Evolutionary conservation across 2,888 invertebrate species (phyloP).

Genomic region (Nomada ruficornis): DNA sequence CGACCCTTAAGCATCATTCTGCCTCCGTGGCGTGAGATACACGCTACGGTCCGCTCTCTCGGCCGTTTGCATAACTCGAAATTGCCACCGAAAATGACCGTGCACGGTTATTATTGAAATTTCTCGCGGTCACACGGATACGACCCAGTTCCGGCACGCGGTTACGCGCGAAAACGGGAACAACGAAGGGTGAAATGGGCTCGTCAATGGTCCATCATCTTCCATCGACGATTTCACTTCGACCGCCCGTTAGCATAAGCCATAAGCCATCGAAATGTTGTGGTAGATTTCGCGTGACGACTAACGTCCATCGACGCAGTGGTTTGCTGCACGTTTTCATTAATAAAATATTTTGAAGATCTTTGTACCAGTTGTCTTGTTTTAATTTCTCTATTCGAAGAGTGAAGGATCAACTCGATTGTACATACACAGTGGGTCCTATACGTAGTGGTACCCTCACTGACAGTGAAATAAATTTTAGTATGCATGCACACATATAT

Average conservation of each 20-base stretch:
- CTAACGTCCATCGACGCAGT: conserved; percentile 11
- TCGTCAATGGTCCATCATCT: conserved; percentile 39
- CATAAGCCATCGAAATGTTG: conserved; percentile 22
- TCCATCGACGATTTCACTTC: conserved; percentile 61
- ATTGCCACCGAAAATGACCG: conserved; percentile 73
- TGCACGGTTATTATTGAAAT: conserved; percentile 76
- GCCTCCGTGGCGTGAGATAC: conserved; percentile 46
- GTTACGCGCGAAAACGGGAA: conserved; percentile 35
- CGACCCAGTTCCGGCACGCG: conserved; percentile 72
- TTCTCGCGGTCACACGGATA: conserved; percentile 65
- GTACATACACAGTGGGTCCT: too few species aligned
- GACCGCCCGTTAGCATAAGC: neutral
- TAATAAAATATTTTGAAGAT: conserved; percentile 32
- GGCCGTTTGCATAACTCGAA: conserved; percentile 74
- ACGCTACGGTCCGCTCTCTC: conserved; percentile 57
- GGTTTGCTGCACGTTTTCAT: conserved; percentile 38
- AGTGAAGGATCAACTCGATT: too few species aligned
- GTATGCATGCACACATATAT: too few species aligned
- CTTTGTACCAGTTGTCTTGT: conserved; percentile 9
- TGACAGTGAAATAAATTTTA: too few species aligned
- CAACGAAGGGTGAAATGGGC: conserved; percentile 20
- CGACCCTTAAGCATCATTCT: conserved; percentile 68
- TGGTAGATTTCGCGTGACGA: conserved; percentile 37
- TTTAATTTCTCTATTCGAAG: too few species aligned
- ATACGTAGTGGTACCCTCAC: too few species aligned